phyloP scores from a whole-genome alignment of 2,797 vertebrate genomes.

The Gallinago nigripennis region DNA sequence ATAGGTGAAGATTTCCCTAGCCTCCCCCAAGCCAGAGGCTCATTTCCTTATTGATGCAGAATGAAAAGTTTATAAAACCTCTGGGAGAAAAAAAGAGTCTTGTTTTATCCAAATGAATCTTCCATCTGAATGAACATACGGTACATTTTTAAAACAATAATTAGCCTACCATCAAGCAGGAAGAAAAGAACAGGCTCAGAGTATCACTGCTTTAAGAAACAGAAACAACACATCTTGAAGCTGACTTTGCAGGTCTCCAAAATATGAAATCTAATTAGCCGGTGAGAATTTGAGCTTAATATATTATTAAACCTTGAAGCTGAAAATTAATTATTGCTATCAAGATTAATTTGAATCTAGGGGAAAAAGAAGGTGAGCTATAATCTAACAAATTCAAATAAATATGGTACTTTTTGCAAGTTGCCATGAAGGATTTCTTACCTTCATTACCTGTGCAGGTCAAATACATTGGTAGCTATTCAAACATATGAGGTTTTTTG shows the following conservation, averaged over 20 bases:
- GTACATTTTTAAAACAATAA: conserved; percentile 15
- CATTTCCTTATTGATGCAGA: background rate
- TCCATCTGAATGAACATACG: background rate
- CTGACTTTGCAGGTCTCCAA: conserved; percentile 1
- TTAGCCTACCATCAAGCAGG: background rate
- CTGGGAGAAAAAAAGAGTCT: background rate
- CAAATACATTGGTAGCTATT: background rate
- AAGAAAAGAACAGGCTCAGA: background rate
- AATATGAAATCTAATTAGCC: conserved; percentile 39
- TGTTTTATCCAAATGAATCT: background rate
- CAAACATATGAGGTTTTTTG: background rate
- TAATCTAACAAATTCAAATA: background rate
- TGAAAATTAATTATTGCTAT: conserved; percentile 58
- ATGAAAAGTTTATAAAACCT: conserved; percentile 14
- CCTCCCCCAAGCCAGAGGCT: background rate
- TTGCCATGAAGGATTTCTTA: background rate
- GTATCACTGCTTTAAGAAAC: background rate
- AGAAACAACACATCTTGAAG: background rate
- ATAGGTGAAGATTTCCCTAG: conserved; percentile 12
- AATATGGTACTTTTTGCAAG: background rate
- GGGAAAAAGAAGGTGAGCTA: background rate
- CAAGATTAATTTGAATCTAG: conserved; percentile 23
- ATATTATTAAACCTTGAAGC: conserved; percentile 42
- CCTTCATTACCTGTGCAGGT: background rate
- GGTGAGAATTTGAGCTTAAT: conserved; percentile 3